phyloP scores from a whole-genome alignment of 2,888 invertebrate species.

The Tachina fera region DNA sequence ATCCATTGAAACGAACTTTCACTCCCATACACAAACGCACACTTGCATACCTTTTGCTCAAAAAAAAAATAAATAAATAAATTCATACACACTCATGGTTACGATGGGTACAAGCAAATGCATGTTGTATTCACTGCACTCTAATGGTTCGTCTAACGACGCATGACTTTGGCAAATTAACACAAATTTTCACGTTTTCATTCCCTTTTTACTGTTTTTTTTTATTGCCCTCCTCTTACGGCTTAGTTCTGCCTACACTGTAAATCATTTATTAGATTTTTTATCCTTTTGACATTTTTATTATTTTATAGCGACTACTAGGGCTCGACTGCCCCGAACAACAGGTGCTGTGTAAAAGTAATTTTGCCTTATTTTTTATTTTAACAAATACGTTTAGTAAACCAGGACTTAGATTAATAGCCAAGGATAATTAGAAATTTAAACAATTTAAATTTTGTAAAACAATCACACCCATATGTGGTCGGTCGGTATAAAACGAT shows the following conservation, averaged over 20 bases:
- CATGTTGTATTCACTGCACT: constrained; percentile 1
- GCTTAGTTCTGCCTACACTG: constrained; percentile 28
- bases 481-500: neutral
- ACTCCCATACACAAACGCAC: neutral
- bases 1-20: constrained; percentile 4
- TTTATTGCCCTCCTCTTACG: neutral
- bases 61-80: neutral
- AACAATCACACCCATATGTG: constrained; percentile 27
- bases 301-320: constrained; percentile 21
- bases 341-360: constrained; percentile 7
- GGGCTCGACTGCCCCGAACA: neutral
- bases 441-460: constrained; percentile 58
- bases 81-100: neutral
- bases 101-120: neutral
- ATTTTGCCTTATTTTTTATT: neutral
- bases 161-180: constrained; percentile 74
- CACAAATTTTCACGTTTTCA: constrained; percentile 69
- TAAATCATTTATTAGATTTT: constrained; percentile 54
- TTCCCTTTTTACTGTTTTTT: constrained; percentile 8
- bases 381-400: constrained; percentile 30
- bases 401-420: constrained; percentile 62
- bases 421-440: constrained; percentile 71
- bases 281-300: constrained; percentile 35
- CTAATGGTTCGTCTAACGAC: constrained; percentile 54
- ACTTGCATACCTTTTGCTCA: neutral